These are phyloP conservation scores for Epinephelus coioides DNA, from an alignment of 2,797 vertebrate genomes.

Conservation along the genomic window DNA sequence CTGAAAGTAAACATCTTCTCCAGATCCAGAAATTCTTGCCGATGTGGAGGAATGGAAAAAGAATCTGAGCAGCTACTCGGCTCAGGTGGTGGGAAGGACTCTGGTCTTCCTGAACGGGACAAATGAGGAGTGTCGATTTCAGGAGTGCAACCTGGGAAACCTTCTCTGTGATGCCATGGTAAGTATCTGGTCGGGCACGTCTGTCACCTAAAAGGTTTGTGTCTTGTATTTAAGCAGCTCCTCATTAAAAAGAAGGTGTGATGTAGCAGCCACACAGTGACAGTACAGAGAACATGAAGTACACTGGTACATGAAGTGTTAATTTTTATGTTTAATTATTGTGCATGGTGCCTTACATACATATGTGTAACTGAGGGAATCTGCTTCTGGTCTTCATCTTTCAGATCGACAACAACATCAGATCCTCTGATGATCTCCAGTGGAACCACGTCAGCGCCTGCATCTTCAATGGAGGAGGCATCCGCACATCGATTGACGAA, in stretches of 20 bases:
- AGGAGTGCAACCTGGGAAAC: slow-evolving; percentile 96
- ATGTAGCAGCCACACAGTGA: too few relatives aligned
- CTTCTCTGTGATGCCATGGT: slow-evolving; percentile 96
- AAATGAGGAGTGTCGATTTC: slow-evolving; percentile 87
- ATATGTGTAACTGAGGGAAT: not conserved
- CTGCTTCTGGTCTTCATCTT: slow-evolving; percentile 11
- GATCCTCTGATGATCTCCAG: slow-evolving; percentile 73
- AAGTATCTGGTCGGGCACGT: not conserved
- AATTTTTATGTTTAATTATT: too few relatives aligned
- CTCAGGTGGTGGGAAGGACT: slow-evolving; percentile 88
- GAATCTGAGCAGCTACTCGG: slow-evolving; percentile 86
- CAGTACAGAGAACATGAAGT: too few relatives aligned
- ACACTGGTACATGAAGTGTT: too few relatives aligned
- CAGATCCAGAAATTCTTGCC: slow-evolving; percentile 87
- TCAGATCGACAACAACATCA: slow-evolving; percentile 90
- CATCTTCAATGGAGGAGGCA: slow-evolving; percentile 90
- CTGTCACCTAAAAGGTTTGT: too few relatives aligned
- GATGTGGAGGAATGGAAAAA: slow-evolving; percentile 89
- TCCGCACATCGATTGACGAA: slow-evolving; percentile 91
- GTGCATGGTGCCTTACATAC: not conserved
- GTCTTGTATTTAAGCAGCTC: not conserved
- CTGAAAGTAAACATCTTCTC: not conserved
- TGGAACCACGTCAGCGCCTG: slow-evolving; percentile 95
- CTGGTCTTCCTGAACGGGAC: slow-evolving; percentile 92
- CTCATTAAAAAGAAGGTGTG: too few relatives aligned